Evolutionary conservation across 2,888 invertebrate species (phyloP).

Genomic region (Latrodectus elegans): DNA sequence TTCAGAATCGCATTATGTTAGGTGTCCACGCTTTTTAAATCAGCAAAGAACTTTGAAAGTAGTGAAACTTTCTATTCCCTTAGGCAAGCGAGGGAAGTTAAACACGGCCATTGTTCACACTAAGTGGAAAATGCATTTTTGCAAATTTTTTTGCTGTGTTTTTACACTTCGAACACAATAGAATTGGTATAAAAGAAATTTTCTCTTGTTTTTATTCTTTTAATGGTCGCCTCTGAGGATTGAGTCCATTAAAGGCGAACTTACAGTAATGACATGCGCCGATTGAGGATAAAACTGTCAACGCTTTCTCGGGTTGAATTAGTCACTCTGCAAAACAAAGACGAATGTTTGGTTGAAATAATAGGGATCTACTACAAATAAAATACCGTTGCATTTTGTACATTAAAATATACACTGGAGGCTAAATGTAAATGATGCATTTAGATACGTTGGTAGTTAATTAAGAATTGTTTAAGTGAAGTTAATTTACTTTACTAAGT

Average conservation of each 20-base stretch:
- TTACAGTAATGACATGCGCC: slow-evolving; percentile 65
- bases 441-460: too few species aligned
- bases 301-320: slow-evolving; percentile 40
- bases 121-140: slow-evolving; percentile 62
- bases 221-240: slow-evolving; percentile 65
- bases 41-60: slow-evolving; percentile 16
- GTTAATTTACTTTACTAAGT: too few species aligned
- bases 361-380: slow-evolving; percentile 1
- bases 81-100: slow-evolving; percentile 46
- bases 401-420: too few species aligned
- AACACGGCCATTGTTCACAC: slow-evolving; percentile 60
- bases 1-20: background rate
- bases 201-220: slow-evolving; percentile 27
- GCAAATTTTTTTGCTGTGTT: slow-evolving; percentile 12
- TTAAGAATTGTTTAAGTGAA: too few species aligned
- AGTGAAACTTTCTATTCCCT: slow-evolving; percentile 37
- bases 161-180: slow-evolving; percentile 39
- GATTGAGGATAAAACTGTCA: slow-evolving; percentile 66
- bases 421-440: too few species aligned
- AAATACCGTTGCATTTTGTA: background rate
- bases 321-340: slow-evolving; percentile 57
- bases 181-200: slow-evolving; percentile 35
- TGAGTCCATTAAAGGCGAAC: slow-evolving; percentile 54
- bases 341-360: slow-evolving; percentile 20
- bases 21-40: background rate